phyloP scores from a whole-genome alignment of 1,140 invertebrate genomes.

The Pentalonia nigronervosa region DNA sequence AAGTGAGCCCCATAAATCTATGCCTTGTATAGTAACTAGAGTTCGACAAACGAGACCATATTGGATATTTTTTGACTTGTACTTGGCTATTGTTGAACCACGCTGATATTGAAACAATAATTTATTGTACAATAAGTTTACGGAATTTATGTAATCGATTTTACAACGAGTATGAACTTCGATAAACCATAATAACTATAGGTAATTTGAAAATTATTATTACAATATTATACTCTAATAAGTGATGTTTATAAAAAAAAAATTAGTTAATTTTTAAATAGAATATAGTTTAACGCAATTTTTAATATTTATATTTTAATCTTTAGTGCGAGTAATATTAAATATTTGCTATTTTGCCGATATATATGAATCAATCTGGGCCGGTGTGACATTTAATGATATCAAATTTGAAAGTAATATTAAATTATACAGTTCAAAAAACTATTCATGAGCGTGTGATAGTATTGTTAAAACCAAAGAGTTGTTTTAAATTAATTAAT shows the following conservation, averaged over 20 bases:
- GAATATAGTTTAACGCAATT: not conserved
- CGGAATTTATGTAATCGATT: not conserved
- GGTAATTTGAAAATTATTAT: not conserved
- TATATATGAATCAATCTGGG: not conserved
- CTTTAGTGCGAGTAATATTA: not conserved
- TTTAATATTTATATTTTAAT: not conserved
- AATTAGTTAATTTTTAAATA: not conserved
- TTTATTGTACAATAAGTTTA: not conserved
- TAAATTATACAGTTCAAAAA: not conserved
- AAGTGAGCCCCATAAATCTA: slow-evolving; percentile 22
- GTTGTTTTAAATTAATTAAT: not conserved
- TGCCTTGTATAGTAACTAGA: not conserved
- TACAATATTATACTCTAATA: not conserved
- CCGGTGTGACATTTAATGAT: not conserved
- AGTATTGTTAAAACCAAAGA: not conserved
- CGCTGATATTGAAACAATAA: not conserved
- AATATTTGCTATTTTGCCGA: not conserved
- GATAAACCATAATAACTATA: not conserved
- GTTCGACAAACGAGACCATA: not conserved
- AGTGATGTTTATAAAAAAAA: not conserved
- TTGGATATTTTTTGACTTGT: slow-evolving; percentile 8
- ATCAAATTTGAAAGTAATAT: not conserved
- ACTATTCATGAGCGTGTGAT: not conserved
- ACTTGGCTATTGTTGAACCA: not conserved
- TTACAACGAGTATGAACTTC: not conserved